phyloP scores from a whole-genome alignment of 2,888 invertebrate genomes.

The Ectobius pallidus region DNA sequence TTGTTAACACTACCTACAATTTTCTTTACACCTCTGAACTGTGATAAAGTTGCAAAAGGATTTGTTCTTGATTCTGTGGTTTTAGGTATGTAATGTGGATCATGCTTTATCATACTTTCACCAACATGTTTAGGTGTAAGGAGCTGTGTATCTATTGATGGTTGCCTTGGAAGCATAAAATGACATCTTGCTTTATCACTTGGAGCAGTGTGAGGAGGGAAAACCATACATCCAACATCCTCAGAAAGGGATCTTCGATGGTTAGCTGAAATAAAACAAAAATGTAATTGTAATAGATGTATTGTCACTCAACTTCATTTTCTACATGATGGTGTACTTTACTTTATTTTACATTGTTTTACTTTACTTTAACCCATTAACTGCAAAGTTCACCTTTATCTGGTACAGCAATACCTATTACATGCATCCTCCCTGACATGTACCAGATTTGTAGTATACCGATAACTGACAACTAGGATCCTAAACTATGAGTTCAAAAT shows the following conservation, averaged over 20 bases:
- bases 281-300: neutral
- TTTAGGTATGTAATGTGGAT: slow-evolving; percentile 78
- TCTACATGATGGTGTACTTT: no score
- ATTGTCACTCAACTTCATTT: no score
- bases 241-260: slow-evolving; percentile 79
- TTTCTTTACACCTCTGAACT: slow-evolving; percentile 78
- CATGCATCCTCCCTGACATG: no score
- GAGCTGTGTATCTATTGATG: slow-evolving; percentile 50
- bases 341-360: no score
- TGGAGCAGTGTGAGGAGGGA: slow-evolving; percentile 66
- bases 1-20: slow-evolving; percentile 68
- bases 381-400: no score
- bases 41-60: slow-evolving; percentile 75
- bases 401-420: no score
- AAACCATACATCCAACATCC: slow-evolving; percentile 66
- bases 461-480: no score
- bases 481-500: no score
- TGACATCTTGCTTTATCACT: slow-evolving; percentile 78
- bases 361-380: no score
- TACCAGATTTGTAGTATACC: no score
- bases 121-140: slow-evolving; percentile 70
- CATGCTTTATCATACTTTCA: slow-evolving; percentile 84
- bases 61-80: slow-evolving; percentile 59
- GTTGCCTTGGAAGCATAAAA: slow-evolving; percentile 58
- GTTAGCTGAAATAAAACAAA: slow-evolving; percentile 55